These are phyloP conservation scores for Ophion ellenae DNA, from an alignment of 2,888 invertebrate species.

Conservation along the genomic window DNA sequence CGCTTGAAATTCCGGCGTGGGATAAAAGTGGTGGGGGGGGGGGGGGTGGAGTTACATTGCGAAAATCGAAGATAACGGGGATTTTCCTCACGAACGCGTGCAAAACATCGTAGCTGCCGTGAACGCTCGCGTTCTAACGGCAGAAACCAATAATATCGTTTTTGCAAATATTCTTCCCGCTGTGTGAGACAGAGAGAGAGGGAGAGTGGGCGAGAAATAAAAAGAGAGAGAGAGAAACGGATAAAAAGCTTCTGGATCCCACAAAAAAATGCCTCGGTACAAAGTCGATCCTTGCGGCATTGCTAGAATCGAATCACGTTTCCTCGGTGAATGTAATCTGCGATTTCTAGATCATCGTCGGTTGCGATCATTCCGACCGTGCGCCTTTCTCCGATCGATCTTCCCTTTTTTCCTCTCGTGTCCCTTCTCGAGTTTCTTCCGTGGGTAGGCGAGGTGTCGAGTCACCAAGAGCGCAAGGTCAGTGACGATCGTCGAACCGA, in stretches of 20 bases:
- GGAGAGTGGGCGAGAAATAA: too few relatives aligned
- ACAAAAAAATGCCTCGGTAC: not conserved
- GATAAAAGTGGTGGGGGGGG: not conserved
- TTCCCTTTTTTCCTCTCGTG: slow-evolving; percentile 53
- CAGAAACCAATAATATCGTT: slow-evolving; percentile 30
- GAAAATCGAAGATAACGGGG: slow-evolving; percentile 27
- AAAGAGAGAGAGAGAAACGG: too few relatives aligned
- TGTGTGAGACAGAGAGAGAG: not conserved
- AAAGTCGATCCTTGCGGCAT: not conserved
- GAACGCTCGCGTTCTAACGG: slow-evolving; percentile 24
- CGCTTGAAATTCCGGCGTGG: too few relatives aligned
- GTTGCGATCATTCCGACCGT: slow-evolving; percentile 28
- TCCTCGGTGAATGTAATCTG: not conserved
- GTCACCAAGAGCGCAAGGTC: slow-evolving; percentile 62
- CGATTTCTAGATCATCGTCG: slow-evolving; percentile 54
- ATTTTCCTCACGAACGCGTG: slow-evolving; percentile 34
- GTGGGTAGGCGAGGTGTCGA: slow-evolving; percentile 47
- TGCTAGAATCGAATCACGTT: slow-evolving; percentile 1
- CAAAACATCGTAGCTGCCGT: slow-evolving; percentile 11
- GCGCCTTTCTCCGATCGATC: slow-evolving; percentile 3
- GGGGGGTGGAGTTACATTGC: not conserved
- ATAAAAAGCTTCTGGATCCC: not conserved
- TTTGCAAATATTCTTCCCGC: slow-evolving; percentile 19
- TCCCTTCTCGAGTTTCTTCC: slow-evolving; percentile 38
- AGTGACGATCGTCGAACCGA: slow-evolving; percentile 64